These are phyloP conservation scores for Chymomyza fuscimana DNA, from an alignment of 2,888 invertebrate species.

Conservation along the genomic window DNA sequence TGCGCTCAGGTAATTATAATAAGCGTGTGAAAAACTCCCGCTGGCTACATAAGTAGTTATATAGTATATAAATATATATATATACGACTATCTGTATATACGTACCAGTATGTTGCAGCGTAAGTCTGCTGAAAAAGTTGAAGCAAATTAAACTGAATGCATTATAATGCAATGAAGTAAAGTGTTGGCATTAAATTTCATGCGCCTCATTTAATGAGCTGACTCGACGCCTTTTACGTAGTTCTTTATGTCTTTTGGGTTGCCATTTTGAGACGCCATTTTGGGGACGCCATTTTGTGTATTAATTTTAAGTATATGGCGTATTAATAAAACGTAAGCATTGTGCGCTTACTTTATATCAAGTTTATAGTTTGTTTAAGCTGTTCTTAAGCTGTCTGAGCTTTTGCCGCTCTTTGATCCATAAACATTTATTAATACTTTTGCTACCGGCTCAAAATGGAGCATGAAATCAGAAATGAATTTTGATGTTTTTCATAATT, in stretches of 20 bases:
- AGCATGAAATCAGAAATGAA: not conserved
- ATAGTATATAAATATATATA: not conserved
- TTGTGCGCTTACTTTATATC: not conserved
- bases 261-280: not conserved
- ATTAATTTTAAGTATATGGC: not conserved
- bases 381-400: not conserved
- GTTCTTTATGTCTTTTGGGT: not conserved
- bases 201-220: slow-evolving; percentile 6
- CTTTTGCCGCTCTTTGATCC: not conserved
- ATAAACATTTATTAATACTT: not conserved
- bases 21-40: slow-evolving; percentile 37
- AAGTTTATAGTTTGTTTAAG: not conserved
- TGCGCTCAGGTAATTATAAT: slow-evolving; percentile 46
- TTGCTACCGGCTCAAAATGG: not conserved
- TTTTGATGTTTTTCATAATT: slow-evolving; percentile 23
- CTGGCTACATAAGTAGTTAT: slow-evolving; percentile 3
- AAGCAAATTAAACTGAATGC: slow-evolving; percentile 32
- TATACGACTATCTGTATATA: no score
- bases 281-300: not conserved
- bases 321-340: not conserved
- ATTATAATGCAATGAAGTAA: slow-evolving; percentile 29
- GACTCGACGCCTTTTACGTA: not conserved
- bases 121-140: not conserved
- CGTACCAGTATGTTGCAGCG: no score
- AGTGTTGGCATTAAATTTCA: slow-evolving; percentile 10